Percentiles rank a stretch among this genome's conserved stretches.
Conservation (phyloP, 2,797 vertebrate species). For the Atherinosoma microstoma region DNA sequence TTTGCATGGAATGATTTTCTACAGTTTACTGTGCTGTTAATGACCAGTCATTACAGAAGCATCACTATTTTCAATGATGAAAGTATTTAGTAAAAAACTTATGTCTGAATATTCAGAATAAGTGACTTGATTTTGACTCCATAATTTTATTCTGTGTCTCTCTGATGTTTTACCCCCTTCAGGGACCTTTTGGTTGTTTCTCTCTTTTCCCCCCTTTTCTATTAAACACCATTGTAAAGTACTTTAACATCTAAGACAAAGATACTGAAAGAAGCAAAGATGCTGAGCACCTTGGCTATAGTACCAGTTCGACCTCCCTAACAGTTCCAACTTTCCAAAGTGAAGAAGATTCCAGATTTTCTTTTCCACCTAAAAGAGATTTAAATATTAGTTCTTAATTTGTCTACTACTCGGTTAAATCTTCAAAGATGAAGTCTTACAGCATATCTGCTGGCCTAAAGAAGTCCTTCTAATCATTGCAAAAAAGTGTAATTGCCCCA, state of each 20-base stretch:
- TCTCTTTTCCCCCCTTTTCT: not conserved
- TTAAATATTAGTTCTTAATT: constrained; percentile 82
- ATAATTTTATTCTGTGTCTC: not conserved
- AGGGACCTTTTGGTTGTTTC: not conserved
- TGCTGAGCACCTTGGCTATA: constrained; percentile 53
- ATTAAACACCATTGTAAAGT: constrained; percentile 11
- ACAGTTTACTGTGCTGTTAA: not conserved
- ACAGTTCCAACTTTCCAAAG: constrained; percentile 58
- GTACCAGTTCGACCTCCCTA: constrained; percentile 60
- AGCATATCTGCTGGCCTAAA: constrained; percentile 79
- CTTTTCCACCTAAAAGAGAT: constrained; percentile 81
- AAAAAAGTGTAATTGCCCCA: constrained; percentile 75
- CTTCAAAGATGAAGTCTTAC: constrained; percentile 85
- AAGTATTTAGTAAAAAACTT: not conserved
- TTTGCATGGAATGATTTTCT: not conserved
- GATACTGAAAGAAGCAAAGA: constrained; percentile 34
- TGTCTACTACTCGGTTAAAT: constrained; percentile 80
- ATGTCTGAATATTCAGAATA: not conserved
- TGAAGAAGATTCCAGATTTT: constrained; percentile 60
- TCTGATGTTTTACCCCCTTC: not conserved
- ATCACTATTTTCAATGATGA: not conserved
- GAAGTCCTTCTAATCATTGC: constrained; percentile 81
- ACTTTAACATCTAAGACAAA: constrained; percentile 53
- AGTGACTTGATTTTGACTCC: not conserved
- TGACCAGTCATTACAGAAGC: not conserved